A percentile compares a stretch with the other conserved stretches of the same genome.
Evolutionary conservation across 64 coral and sea anemone genomes (phyloP).

Genomic region (Montipora cactus): DNA sequence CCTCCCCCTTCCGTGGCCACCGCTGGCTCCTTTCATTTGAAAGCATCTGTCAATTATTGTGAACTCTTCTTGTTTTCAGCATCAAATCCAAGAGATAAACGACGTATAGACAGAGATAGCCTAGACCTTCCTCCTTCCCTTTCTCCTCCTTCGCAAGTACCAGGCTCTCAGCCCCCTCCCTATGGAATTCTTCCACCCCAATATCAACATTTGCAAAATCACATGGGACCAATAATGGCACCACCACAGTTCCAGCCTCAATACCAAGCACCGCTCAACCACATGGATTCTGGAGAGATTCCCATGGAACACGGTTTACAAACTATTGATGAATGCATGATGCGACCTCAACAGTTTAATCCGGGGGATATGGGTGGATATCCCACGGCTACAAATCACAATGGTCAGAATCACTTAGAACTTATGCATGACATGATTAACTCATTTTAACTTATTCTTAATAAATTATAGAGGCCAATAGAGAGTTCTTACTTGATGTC

Average conservation of each 20-base stretch:
- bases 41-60: neutral
- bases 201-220: conserved; percentile 84
- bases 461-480: neutral
- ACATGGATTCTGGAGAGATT: conserved; percentile 76
- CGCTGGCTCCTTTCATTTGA: neutral
- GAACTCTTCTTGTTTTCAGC: conserved; percentile 46
- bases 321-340: conserved; percentile 90
- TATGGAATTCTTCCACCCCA: conserved; percentile 84
- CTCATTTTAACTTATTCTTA: conserved; percentile 83
- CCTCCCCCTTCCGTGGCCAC: no score
- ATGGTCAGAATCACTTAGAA: conserved; percentile 99
- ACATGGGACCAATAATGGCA: conserved; percentile 88
- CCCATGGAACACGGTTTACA: conserved; percentile 68
- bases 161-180: conserved; percentile 88
- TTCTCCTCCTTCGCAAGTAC: conserved; percentile 67
- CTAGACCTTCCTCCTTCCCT: conserved; percentile 76
- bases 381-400: conserved; percentile 79
- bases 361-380: conserved; percentile 85
- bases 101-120: conserved; percentile 74
- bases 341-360: conserved; percentile 81
- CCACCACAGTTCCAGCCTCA: conserved; percentile 74
- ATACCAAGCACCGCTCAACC: conserved; percentile 79
- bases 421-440: conserved; percentile 99
- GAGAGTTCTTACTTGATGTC: neutral
- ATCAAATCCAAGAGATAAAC: conserved; percentile 90